phyloP scores from a whole-genome alignment of 2,797 vertebrate species.

The Ctenopoma kingsleyae region DNA sequence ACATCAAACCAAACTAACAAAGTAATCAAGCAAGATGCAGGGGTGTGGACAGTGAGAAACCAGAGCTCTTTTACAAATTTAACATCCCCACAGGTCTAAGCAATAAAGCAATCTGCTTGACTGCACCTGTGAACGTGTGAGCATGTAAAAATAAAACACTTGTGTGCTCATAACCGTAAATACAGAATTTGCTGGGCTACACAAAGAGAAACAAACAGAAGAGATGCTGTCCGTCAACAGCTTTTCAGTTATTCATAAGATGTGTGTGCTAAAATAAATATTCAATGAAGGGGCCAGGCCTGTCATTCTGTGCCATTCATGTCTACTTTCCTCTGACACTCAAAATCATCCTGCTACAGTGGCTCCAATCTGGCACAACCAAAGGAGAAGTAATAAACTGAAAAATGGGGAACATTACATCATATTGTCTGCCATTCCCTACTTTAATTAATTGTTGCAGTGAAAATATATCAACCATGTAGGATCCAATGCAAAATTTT shows the following conservation, averaged over 20 bases:
- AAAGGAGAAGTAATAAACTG: neutral
- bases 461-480: neutral
- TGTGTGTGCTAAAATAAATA: constrained; percentile 74
- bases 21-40: constrained; percentile 73
- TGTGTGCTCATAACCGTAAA: constrained; percentile 58
- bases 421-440: neutral
- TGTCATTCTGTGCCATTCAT: constrained; percentile 73
- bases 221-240: constrained; percentile 70
- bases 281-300: constrained; percentile 67
- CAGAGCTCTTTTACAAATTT: constrained; percentile 55
- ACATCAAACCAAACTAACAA: constrained; percentile 77
- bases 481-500: constrained; percentile 4
- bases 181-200: constrained; percentile 13
- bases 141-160: constrained; percentile 47
- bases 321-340: constrained; percentile 65
- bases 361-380: constrained; percentile 25
- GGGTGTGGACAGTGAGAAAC: constrained; percentile 26
- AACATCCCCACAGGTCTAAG: constrained; percentile 35
- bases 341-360: constrained; percentile 38
- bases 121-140: constrained; percentile 39
- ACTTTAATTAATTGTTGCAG: constrained; percentile 2
- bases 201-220: constrained; percentile 49
- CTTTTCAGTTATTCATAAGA: constrained; percentile 75
- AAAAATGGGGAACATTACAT: constrained; percentile 10
- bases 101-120: constrained; percentile 51